phyloP scores from a whole-genome alignment of 2,797 vertebrate genomes.

The Anableps anableps region DNA sequence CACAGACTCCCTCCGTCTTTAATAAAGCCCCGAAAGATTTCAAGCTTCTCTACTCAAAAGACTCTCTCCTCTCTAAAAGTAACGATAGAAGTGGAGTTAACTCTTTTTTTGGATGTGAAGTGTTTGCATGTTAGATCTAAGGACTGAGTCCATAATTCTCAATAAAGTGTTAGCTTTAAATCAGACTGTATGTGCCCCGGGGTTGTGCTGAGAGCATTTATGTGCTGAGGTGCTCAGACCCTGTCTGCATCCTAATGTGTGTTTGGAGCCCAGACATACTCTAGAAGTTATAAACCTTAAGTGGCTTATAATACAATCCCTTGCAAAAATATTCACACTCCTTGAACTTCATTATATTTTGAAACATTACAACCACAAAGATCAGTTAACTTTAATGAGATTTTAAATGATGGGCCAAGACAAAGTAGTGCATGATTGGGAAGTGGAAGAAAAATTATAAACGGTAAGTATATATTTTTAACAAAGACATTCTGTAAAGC shows the following conservation, averaged over 20 bases:
- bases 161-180: conserved; percentile 54
- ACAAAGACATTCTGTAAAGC: background rate
- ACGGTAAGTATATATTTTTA: background rate
- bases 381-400: background rate
- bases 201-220: conserved; percentile 69
- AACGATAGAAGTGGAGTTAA: conserved; percentile 54
- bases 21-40: conserved; percentile 52
- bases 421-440: background rate
- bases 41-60: conserved; percentile 42
- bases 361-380: background rate
- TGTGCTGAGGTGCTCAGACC: conserved; percentile 60
- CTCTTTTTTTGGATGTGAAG: conserved; percentile 55
- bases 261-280: conserved; percentile 69
- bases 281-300: conserved; percentile 69
- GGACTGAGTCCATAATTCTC: conserved; percentile 54
- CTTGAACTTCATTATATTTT: background rate
- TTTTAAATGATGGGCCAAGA: background rate
- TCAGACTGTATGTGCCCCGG: conserved; percentile 44
- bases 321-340: background rate
- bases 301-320: conserved; percentile 11
- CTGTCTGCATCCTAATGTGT: conserved; percentile 64
- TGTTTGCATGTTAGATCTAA: conserved; percentile 56
- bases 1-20: conserved; percentile 17
- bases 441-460: background rate
- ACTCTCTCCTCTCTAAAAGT: conserved; percentile 53